These are phyloP conservation scores for Lepidurus packardi DNA, from an alignment of 1,140 invertebrate species.

Conservation along the genomic window DNA sequence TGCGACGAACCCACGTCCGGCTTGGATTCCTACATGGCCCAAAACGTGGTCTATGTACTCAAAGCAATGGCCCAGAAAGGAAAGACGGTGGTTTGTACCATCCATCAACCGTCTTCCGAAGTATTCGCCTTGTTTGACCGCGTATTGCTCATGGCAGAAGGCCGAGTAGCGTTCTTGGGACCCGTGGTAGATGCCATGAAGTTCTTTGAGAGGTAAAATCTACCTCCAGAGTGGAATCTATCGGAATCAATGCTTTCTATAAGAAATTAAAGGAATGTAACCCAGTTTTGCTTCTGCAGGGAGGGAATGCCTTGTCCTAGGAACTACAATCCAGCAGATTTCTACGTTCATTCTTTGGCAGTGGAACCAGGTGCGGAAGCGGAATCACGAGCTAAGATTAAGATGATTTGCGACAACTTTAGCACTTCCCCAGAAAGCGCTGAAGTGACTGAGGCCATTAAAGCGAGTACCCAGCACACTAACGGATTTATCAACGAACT, in stretches of 20 bases:
- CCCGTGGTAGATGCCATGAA: constrained; percentile 65
- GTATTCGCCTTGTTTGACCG: constrained; percentile 88
- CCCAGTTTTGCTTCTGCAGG: constrained; percentile 28
- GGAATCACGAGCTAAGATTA: constrained; percentile 50
- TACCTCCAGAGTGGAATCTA: neutral
- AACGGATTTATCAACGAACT: constrained; percentile 31
- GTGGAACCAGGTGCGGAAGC: constrained; percentile 72
- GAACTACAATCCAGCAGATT: constrained; percentile 94
- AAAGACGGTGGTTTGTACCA: constrained; percentile 88
- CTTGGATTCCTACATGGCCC: constrained; percentile 87
- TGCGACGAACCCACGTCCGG: constrained; percentile 97
- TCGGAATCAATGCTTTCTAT: no score
- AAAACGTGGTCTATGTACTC: constrained; percentile 74
- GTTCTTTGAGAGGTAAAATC: constrained; percentile 73
- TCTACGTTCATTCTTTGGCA: constrained; percentile 84
- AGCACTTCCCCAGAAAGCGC: constrained; percentile 48
- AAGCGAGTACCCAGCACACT: constrained; percentile 28
- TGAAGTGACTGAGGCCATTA: constrained; percentile 37
- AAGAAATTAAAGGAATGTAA: neutral
- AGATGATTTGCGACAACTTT: constrained; percentile 72
- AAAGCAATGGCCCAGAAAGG: constrained; percentile 60
- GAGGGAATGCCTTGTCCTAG: constrained; percentile 48
- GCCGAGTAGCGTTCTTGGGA: constrained; percentile 83
- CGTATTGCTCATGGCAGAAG: constrained; percentile 84
- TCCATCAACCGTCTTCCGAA: constrained; percentile 94